A percentile compares a stretch with the other conserved stretches of the same genome.
Conservation (phyloP, 1,140 invertebrate genomes). For the Macrobrachium rosenbergii region DNA sequence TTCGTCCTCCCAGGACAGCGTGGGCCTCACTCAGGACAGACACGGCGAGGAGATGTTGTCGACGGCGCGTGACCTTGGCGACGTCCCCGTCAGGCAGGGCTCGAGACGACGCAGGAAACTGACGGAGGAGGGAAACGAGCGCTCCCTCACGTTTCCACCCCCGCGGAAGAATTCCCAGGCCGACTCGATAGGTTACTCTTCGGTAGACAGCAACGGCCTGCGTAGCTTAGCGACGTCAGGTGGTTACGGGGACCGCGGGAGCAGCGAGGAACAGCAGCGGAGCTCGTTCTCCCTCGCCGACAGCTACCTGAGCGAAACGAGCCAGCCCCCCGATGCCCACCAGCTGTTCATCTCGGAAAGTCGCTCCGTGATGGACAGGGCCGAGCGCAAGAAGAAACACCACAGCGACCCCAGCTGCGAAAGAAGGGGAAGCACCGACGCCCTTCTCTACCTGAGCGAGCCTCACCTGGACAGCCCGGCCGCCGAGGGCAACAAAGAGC, state of each 20-base stretch:
- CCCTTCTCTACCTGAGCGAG: constrained; percentile 47
- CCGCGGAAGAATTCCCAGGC: constrained; percentile 26
- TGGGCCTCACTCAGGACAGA: constrained; percentile 37
- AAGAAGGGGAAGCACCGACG: constrained; percentile 32
- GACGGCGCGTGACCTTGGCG: background rate
- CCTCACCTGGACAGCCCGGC: constrained; percentile 32
- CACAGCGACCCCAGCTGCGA: constrained; percentile 59
- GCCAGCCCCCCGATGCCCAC: constrained; percentile 22
- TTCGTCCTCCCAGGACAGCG: constrained; percentile 65
- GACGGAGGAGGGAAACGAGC: constrained; percentile 33
- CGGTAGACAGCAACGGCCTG: constrained; percentile 44
- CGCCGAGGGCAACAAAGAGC: background rate
- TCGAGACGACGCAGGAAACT: constrained; percentile 38
- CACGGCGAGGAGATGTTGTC: constrained; percentile 6
- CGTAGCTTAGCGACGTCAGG: constrained; percentile 38
- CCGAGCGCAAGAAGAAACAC: constrained; percentile 54
- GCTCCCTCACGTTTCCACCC: constrained; percentile 38
- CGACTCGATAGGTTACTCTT: constrained; percentile 45
- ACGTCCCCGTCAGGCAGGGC: constrained; percentile 34
- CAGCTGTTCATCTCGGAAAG: constrained; percentile 34
- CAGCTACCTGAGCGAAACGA: constrained; percentile 41
- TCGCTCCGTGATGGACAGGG: constrained; percentile 38
- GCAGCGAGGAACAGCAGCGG: constrained; percentile 41
- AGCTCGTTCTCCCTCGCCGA: constrained; percentile 56
- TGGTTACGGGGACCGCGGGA: constrained; percentile 18